A percentile compares a stretch with the other conserved stretches of the same genome.
Conservation (phyloP, 1,140 invertebrate species). For the Ceratosolen solmsi region DNA sequence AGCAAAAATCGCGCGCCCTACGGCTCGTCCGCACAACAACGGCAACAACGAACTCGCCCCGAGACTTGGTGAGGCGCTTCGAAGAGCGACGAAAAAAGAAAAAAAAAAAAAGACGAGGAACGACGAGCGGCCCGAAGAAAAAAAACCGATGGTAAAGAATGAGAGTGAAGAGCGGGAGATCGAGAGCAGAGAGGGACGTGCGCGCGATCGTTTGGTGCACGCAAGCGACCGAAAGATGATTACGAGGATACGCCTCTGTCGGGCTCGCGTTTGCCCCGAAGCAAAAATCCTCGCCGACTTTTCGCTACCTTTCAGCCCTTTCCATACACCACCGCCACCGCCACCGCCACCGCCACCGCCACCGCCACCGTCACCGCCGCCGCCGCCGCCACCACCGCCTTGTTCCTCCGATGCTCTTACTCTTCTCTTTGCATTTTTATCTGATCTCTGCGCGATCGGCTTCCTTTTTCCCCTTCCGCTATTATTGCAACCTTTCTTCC, state of each 20-base stretch:
- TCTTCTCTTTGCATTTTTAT: constrained; percentile 45
- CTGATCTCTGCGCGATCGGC: constrained; percentile 26
- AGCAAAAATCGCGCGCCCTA: constrained; percentile 49
- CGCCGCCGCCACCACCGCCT: neutral
- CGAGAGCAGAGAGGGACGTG: neutral
- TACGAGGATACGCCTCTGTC: constrained; percentile 51
- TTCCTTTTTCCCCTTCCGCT: neutral
- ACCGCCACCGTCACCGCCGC: neutral
- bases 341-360: neutral
- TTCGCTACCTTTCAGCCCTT: constrained; percentile 30
- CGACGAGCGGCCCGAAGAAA: constrained; percentile 4
- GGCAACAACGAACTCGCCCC: neutral
- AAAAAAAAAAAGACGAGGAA: neutral
- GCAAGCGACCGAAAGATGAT: constrained; percentile 69
- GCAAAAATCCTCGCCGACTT: constrained; percentile 43
- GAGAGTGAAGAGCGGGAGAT: neutral
- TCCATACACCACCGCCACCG: neutral
- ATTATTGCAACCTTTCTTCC: neutral
- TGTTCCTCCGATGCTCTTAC: constrained; percentile 35
- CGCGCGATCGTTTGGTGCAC: constrained; percentile 65
- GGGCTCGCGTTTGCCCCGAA: constrained; percentile 50
- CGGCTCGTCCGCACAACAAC: neutral
- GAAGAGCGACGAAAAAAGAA: constrained; percentile 5
- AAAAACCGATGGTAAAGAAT: constrained; percentile 1
- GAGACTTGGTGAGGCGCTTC: too few species aligned